Evolutionary conservation across 2,888 invertebrate genomes (phyloP).

Genomic region (Thyatira batis): DNA sequence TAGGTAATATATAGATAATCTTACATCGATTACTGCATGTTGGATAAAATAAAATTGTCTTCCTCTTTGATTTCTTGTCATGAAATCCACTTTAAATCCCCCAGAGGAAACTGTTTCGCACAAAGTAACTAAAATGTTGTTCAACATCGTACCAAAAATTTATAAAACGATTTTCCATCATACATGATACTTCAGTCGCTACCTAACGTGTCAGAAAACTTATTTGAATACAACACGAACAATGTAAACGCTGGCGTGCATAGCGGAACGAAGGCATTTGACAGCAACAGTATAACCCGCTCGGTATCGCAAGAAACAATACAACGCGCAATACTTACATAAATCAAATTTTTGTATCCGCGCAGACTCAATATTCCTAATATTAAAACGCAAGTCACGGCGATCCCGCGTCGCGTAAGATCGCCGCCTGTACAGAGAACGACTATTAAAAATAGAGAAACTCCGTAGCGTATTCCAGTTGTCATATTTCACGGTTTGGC

Average conservation of each 20-base stretch:
- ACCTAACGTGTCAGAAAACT: slow-evolving; percentile 35
- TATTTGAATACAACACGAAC: slow-evolving; percentile 45
- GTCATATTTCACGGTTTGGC: slow-evolving; percentile 76
- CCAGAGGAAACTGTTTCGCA: neutral
- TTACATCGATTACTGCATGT: neutral
- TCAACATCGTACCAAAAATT: neutral
- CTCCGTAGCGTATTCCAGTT: slow-evolving; percentile 59
- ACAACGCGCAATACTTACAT: slow-evolving; percentile 60
- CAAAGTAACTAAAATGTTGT: slow-evolving; percentile 3
- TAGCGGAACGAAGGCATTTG: slow-evolving; percentile 54
- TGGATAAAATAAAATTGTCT: neutral
- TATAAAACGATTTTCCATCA: slow-evolving; percentile 4
- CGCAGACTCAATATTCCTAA: slow-evolving; percentile 50
- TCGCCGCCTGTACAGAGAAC: slow-evolving; percentile 31
- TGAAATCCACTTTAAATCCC: neutral
- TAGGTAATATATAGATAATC: neutral
- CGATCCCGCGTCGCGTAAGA: slow-evolving; percentile 44
- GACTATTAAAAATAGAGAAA: slow-evolving; percentile 54
- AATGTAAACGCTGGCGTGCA: slow-evolving; percentile 44
- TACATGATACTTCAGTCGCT: slow-evolving; percentile 3
- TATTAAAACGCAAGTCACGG: slow-evolving; percentile 59
- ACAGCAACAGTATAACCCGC: slow-evolving; percentile 61
- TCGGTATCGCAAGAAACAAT: slow-evolving; percentile 60
- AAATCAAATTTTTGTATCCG: slow-evolving; percentile 66
- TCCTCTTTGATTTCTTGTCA: neutral